Evolutionary conservation across 2,113 vertebrate genomes (phyloP).

Genomic region (Notarius lentiginosus): DNA sequence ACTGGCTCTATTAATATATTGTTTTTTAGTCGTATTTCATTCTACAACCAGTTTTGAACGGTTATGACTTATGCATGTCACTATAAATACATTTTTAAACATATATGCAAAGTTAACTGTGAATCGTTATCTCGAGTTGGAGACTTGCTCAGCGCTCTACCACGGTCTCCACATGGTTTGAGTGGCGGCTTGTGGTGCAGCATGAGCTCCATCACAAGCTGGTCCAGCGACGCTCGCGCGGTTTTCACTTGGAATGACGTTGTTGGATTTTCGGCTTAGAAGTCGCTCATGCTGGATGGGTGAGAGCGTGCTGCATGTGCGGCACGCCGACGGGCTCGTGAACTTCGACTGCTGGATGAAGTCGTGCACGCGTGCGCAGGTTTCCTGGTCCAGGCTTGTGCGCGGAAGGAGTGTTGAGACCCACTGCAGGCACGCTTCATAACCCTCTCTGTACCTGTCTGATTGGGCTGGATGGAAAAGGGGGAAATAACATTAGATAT

Average conservation of each 20-base stretch:
- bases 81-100: constrained; percentile 16
- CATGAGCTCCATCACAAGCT: constrained; percentile 22
- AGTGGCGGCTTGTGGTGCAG: constrained; percentile 31
- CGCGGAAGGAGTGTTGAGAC: constrained; percentile 74
- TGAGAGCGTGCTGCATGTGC: constrained; percentile 63
- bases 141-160: constrained; percentile 55
- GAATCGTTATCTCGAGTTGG: background rate
- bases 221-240: background rate
- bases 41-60: background rate
- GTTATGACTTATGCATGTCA: background rate
- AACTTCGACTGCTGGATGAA: constrained; percentile 70
- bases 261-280: constrained; percentile 62
- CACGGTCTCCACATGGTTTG: constrained; percentile 74
- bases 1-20: background rate
- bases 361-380: constrained; percentile 70
- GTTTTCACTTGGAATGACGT: constrained; percentile 35
- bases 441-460: constrained; percentile 79
- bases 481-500: background rate
- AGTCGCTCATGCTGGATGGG: constrained; percentile 63
- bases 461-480: constrained; percentile 56
- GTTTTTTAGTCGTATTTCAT: background rate
- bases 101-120: constrained; percentile 21
- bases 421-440: constrained; percentile 78
- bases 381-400: constrained; percentile 67
- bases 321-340: constrained; percentile 53